Base-by-base conservation (phyloP, 2,888 invertebrate genomes). In the Stenoptilia bipunctidactyla region DNA sequence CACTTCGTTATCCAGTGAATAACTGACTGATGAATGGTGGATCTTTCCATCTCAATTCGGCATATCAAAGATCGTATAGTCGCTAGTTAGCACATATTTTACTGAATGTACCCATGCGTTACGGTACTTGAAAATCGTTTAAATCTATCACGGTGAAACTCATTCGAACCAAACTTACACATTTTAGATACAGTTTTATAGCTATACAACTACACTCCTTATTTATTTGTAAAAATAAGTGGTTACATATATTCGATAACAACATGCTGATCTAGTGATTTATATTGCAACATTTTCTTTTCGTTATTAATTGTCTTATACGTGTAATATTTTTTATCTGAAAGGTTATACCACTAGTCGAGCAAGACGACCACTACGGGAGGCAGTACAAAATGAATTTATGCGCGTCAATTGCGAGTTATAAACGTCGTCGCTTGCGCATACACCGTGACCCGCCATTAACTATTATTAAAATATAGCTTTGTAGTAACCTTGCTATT, bases 401-500 rank as follows among this genome's bases (percentile, higher is more conserved):
- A 73, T 70, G 65, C 66, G 71, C 65, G 72, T 77, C 75, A 73
- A 75, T 75, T 61, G 66, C 63, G 61, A 70, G 74, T 77, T 77
- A 77, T 77, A 74, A 72, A 74, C 75, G 70, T 74, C 73, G 70
- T 61, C 71, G 71, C 67, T 58, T 58, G 68, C 64, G 69, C 69
- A 63, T 62, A 66, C 63, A 64, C 60, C 69, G 62, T 75, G 77
- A 76, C 77, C 76, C 58, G 60, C 73, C 75, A 80, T 82, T 79
- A 80, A 80, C 74, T 70, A 80, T 77, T 82, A 82, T 79, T 80
- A 80, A 82, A 79, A 80, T 82, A 82, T 82, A 71, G 67, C 77
- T 66, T 63, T 67, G 74, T 77, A 72, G 68, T 55, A 69, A 70
- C 71, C 62, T 70, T 54, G 72, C 73, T 70, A 75, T 79, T 76